Evolutionary conservation across 2,888 invertebrate genomes (phyloP), one percentile per base, ranked within the genome.

Genomic region (Scaptomyza polygonia): DNA sequence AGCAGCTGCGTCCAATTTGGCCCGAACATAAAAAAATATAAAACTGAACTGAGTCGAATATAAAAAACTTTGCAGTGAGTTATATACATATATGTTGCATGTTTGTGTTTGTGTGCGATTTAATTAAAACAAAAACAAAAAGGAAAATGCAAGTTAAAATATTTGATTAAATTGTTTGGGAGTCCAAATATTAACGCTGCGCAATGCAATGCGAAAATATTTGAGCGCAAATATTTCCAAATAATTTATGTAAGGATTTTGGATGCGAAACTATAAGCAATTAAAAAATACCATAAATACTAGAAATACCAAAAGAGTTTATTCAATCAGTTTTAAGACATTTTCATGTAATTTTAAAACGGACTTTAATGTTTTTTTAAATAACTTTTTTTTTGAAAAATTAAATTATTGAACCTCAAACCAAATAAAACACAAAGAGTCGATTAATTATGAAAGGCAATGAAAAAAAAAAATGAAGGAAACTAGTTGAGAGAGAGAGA

Each of bases 121-220:
- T 74, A 78, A 80, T 80, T 76, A 78, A 80, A 75, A 70, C 78
- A n/a, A n/a, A n/a, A n/a, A n/a, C n/a, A n/a, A n/a, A n/a, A n/a
- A 79, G 73, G 43, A 70, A 80, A 79, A 76, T 43, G n/a, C 57
- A 59, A 58, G 65, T 72, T 71, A 71, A 81, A 79, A 81, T 81
- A 81, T 80, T 80, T 81, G 74, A 77, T 79, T 70, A 77, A 74
- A 77, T 72, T 72, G 70, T 64, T 57, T n/a, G 21, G 21, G 71
- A 66, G 68, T 29, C 67, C 67, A 78, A 77, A 80, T 77, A 79
- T 75, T 69, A 65, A 65, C 55, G 42, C 16, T 27, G 43, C 21
- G 1, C 30, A 32, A 2, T 34, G n/a, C 48, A 40, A 42, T 5
- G 25, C 25, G 25, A 25, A 62, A 64, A 64, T 71, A 66, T 73